These are phyloP conservation scores for Luidia sarsii DNA, from an alignment of 53 echinoderm and acorn worm genomes.

Conservation along the genomic window DNA sequence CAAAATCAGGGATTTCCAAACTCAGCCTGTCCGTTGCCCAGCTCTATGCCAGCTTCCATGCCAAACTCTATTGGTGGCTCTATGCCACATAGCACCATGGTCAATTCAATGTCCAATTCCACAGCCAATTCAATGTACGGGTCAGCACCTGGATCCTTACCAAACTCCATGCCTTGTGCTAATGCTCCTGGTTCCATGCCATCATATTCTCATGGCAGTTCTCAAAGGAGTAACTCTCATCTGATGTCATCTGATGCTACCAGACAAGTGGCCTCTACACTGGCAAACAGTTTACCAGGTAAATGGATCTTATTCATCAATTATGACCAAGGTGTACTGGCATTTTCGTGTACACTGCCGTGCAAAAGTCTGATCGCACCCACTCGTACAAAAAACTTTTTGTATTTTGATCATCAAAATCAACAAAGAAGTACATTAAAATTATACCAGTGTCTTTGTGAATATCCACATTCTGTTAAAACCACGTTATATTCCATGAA, in stretches of 20 bases:
- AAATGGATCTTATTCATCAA: too few relatives aligned
- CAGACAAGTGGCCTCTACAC: conserved; percentile 56
- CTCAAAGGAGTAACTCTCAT: conserved; percentile 39
- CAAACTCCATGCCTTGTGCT: conserved; percentile 45
- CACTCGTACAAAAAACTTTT: too few relatives aligned
- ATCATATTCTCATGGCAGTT: conserved; percentile 11
- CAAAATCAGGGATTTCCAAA: conserved; percentile 56
- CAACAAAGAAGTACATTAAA: too few relatives aligned
- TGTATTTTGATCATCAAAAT: too few relatives aligned
- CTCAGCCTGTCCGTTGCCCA: conserved; percentile 54
- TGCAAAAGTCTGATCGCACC: too few relatives aligned
- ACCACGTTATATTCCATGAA: too few relatives aligned
- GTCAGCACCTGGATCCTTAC: conserved; percentile 33
- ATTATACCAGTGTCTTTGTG: too few relatives aligned
- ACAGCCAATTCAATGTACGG: conserved; percentile 46
- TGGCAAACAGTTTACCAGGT: conserved; percentile 79
- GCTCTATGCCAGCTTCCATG: conserved; percentile 57
- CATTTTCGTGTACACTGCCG: too few relatives aligned
- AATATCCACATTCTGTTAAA: too few relatives aligned
- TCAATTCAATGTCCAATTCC: conserved; percentile 63
- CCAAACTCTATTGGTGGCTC: conserved; percentile 46
- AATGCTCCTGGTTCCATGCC: conserved; percentile 38
- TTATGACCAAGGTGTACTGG: too few relatives aligned
- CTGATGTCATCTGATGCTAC: conserved; percentile 24
- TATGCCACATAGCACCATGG: conserved; percentile 47